phyloP scores from a whole-genome alignment of 2,113 vertebrate species.

The Columbina picui region DNA sequence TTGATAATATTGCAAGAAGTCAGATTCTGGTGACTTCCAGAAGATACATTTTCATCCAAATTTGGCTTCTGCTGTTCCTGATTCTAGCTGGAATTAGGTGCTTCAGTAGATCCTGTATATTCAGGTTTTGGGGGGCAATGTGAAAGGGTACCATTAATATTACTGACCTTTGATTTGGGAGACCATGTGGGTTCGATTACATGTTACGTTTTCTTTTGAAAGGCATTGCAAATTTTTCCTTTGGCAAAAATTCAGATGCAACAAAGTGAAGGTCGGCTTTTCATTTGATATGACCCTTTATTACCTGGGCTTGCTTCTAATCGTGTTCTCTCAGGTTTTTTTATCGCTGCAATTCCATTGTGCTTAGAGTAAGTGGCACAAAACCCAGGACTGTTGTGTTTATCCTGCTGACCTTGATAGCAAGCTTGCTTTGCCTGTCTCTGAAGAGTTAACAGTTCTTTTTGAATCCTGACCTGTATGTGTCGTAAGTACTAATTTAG shows the following conservation, averaged over 20 bases:
- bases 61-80: not conserved
- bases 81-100: not conserved
- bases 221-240: not conserved
- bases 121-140: not conserved
- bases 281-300: not conserved
- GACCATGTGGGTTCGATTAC: not conserved
- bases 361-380: not conserved
- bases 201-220: not conserved
- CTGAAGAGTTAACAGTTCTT: not conserved
- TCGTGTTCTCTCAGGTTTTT: not conserved
- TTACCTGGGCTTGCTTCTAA: not conserved
- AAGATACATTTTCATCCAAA: not conserved
- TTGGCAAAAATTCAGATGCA: not conserved
- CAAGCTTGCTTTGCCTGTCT: not conserved
- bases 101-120: not conserved
- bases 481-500: not conserved
- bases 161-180: not conserved
- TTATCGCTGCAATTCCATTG: not conserved
- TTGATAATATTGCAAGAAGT: not conserved
- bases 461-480: not conserved
- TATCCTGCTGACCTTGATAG: not conserved
- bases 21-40: not conserved
- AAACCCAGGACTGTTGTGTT: not conserved
- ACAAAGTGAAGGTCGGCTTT: not conserved
- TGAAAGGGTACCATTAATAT: not conserved